Evolutionary conservation across 2,113 vertebrate genomes (phyloP), one percentile per base, ranked within the genome.

Genomic region (Strix aluco): DNA sequence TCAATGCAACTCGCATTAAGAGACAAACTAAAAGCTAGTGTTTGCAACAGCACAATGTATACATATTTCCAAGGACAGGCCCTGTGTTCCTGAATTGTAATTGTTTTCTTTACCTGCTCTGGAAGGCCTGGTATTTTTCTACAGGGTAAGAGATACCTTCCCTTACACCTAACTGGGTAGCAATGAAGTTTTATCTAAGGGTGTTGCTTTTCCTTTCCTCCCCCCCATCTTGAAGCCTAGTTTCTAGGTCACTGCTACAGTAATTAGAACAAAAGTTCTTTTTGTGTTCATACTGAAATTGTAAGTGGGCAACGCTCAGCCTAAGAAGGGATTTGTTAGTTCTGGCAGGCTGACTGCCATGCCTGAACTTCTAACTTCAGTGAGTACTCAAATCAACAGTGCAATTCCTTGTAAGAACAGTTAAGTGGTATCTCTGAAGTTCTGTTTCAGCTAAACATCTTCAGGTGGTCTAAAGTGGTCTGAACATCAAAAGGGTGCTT

Each of bases 1-100:
- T n/a, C 20, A 32, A 1, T 4, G 7, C 20, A 80, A 3, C 29
- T 15, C 44, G 19, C 8, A 0, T 13, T 15, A 20, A 42, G 36
- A 52, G 36, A 32, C 19, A 20, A 36, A 71, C 61, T 30, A 9
- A 40, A 59, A 88, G n/a, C 32, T 40, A 32, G 19, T 4, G 2
- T 23, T 57, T 29, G 36, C 8, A 59, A 6, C 23, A 81, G 77
- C 16, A 10, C 13, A 26, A 10, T 1, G 7, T 10, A 13, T 20
- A 16, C 3, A 0, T 9, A 5, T 4, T 34, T 71, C n/a, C 11
- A 16, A 1, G 14, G 40, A 5, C 23, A 44, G 18, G 40, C 11
- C 52, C 38, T 18, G 3, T 25, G 19, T 44, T 44, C 34, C 13
- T 77, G 29, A 38, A 8, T 1, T 63, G 5, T 18, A 18, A 13